phyloP scores from a whole-genome alignment of 2,888 invertebrate species.

The Dusona sp. region DNA sequence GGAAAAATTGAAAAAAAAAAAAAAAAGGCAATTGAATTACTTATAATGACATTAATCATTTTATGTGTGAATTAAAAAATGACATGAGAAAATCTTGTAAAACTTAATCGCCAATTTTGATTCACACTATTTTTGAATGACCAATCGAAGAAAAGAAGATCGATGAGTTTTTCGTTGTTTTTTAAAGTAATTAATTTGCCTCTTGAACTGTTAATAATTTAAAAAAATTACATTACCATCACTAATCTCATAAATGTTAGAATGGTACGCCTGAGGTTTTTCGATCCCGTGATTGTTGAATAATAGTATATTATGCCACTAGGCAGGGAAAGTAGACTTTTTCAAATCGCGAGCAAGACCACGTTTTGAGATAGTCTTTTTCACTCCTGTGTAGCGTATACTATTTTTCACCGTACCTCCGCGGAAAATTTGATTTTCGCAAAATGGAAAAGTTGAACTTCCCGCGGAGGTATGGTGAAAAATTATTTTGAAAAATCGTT shows the following conservation, averaged over 20 bases:
- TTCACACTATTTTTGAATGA: neutral
- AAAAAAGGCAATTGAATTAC: constrained; percentile 4
- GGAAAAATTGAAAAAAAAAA: neutral
- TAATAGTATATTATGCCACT: too few relatives aligned
- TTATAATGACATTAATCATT: too few relatives aligned
- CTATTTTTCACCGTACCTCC: too few relatives aligned
- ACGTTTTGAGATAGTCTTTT: too few relatives aligned
- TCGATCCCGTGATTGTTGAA: constrained; percentile 1
- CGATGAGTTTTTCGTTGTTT: neutral
- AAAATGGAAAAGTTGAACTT: too few relatives aligned
- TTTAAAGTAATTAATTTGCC: constrained; percentile 11
- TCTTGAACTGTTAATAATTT: neutral
- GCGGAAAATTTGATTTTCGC: too few relatives aligned
- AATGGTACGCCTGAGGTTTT: constrained; percentile 3
- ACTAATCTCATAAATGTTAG: constrained; percentile 15
- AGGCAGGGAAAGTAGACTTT: too few relatives aligned
- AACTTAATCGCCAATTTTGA: neutral
- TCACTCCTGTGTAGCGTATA: too few relatives aligned
- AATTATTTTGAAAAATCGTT: neutral
- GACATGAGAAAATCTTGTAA: neutral
- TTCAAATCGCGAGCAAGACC: too few relatives aligned
- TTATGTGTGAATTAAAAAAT: too few relatives aligned
- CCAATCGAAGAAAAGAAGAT: neutral
- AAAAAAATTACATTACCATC: constrained; percentile 3
- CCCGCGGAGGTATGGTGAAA: too few relatives aligned